Conservation (phyloP, 1,140 invertebrate genomes). For the Mizuhopecten yessoensis region DNA sequence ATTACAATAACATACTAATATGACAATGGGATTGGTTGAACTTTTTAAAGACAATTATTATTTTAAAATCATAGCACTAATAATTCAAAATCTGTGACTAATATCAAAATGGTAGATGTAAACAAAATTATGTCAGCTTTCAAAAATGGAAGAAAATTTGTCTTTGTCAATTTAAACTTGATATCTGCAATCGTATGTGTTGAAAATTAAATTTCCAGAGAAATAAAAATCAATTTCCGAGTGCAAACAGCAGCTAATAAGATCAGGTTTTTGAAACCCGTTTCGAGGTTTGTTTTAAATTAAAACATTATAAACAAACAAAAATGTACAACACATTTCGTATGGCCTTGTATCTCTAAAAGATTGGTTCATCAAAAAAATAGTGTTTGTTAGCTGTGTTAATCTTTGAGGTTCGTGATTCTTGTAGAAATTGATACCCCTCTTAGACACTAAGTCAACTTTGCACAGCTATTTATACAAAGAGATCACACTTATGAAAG, state of each 20-base stretch:
- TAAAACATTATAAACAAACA: neutral
- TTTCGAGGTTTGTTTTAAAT: neutral
- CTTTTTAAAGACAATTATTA: neutral
- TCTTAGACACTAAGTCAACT: slow-evolving; percentile 38
- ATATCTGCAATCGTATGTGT: neutral
- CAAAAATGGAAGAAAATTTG: neutral
- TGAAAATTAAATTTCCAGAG: neutral
- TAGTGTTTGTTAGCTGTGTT: neutral
- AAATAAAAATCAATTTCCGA: neutral
- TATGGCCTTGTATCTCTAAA: neutral
- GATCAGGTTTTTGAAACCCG: neutral
- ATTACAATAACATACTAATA: neutral
- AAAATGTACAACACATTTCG: neutral
- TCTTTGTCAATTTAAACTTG: neutral
- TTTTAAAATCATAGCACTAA: neutral
- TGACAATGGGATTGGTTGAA: neutral
- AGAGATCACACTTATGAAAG: slow-evolving; percentile 3
- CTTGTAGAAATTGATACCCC: slow-evolving; percentile 13
- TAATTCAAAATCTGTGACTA: neutral
- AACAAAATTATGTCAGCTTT: neutral
- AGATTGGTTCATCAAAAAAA: neutral
- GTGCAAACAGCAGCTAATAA: neutral
- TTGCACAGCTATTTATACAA: slow-evolving; percentile 38
- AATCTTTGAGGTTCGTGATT: neutral
- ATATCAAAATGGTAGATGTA: neutral